phyloP scores from a whole-genome alignment of 1,140 invertebrate species.

The Drosophila kepulauana region DNA sequence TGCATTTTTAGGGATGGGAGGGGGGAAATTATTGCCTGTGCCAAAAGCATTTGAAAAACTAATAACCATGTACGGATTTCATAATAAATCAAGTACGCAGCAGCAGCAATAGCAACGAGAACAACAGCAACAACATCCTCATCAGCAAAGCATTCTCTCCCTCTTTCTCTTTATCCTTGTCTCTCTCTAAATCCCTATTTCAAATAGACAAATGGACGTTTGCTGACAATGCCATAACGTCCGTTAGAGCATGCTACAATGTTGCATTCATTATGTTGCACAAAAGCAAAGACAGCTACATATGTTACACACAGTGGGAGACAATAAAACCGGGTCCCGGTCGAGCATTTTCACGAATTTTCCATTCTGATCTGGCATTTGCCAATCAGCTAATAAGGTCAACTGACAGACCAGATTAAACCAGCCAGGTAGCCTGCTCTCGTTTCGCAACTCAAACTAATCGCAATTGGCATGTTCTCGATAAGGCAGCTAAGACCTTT shows the following conservation, averaged over 20 bases:
- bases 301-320: constrained; percentile 54
- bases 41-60: constrained; percentile 64
- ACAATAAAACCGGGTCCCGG: constrained; percentile 10
- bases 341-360: too few relatives aligned
- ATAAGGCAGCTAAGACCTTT: constrained; percentile 30
- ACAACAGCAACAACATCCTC: constrained; percentile 8
- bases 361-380: constrained; percentile 9
- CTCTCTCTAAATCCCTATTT: constrained; percentile 54
- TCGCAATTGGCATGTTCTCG: constrained; percentile 42
- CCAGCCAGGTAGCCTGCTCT: constrained; percentile 50
- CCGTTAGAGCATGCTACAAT: constrained; percentile 38
- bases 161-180: not conserved
- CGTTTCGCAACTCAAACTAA: constrained; percentile 15
- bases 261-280: constrained; percentile 59
- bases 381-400: constrained; percentile 56
- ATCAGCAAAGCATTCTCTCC: not conserved
- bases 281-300: constrained; percentile 61
- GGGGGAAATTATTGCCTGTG: constrained; percentile 72
- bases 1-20: constrained; percentile 41
- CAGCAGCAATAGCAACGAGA: constrained; percentile 19
- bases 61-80: constrained; percentile 81
- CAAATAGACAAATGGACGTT: constrained; percentile 69
- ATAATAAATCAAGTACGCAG: constrained; percentile 75
- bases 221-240: constrained; percentile 35
- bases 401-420: not conserved